Evolutionary conservation across 2,113 vertebrate species (phyloP).

Genomic region (Nesoenas mayeri): DNA sequence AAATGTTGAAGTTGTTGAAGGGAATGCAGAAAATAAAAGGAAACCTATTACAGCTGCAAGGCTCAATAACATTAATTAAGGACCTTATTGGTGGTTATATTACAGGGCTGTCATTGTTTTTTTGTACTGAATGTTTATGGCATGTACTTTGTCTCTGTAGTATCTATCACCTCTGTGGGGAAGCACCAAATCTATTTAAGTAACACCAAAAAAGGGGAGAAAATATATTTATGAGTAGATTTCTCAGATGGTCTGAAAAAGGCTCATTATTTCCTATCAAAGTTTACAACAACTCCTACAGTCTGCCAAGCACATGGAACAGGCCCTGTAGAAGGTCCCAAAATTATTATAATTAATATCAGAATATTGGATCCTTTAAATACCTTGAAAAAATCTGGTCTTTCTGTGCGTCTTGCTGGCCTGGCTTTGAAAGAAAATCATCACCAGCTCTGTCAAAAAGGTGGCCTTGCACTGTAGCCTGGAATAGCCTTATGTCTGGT

Average conservation of each 20-base stretch:
- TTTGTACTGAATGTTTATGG: neutral
- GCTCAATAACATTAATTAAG: conserved; percentile 37
- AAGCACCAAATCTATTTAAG: neutral
- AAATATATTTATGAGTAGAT: neutral
- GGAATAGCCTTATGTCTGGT: neutral
- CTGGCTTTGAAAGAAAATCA: neutral
- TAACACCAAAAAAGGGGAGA: neutral
- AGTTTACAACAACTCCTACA: neutral
- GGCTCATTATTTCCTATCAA: neutral
- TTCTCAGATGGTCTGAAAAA: neutral
- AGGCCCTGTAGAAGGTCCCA: neutral
- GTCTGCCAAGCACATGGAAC: neutral
- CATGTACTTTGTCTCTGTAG: neutral
- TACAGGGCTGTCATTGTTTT: neutral
- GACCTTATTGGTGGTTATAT: conserved; percentile 2
- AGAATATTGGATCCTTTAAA: neutral
- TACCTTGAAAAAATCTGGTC: neutral
- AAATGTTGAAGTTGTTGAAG: neutral
- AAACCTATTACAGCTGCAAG: neutral
- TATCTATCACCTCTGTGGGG: neutral
- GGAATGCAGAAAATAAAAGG: conserved; percentile 8
- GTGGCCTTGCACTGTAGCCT: neutral
- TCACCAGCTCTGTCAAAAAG: neutral
- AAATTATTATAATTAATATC: neutral
- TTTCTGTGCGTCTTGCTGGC: neutral